These are phyloP conservation scores for Punctoribates punctum DNA, from an alignment of 2,888 invertebrate genomes.

Conservation along the genomic window DNA sequence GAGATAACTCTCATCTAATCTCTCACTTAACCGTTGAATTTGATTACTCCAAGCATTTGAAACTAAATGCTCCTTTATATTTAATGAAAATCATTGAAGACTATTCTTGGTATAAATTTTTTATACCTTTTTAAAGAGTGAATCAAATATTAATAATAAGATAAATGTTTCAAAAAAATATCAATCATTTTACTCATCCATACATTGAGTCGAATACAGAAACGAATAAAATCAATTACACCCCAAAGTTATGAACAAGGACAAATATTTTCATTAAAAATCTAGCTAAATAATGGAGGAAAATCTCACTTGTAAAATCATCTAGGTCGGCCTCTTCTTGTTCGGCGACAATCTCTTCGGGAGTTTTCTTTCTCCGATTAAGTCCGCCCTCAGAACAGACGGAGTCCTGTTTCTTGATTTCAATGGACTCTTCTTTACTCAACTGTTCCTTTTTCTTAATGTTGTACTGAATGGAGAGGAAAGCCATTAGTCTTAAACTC, in stretches of 20 bases:
- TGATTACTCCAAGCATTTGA: too few species aligned
- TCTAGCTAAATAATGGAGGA: neutral
- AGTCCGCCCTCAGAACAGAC: constrained; percentile 57
- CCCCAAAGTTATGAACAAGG: neutral
- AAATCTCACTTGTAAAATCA: constrained; percentile 77
- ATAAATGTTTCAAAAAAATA: too few species aligned
- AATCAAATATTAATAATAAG: too few species aligned
- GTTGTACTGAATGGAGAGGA: constrained; percentile 72
- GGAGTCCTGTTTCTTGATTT: constrained; percentile 64
- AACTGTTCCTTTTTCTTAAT: constrained; percentile 97
- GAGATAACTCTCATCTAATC: too few species aligned
- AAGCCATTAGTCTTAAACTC: neutral
- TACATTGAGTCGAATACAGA: too few species aligned
- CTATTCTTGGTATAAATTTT: neutral
- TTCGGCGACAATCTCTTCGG: constrained; percentile 93
- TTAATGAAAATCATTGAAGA: neutral
- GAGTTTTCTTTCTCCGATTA: constrained; percentile 98
- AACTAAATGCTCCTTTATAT: too few species aligned
- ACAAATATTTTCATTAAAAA: too few species aligned
- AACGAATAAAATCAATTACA: too few species aligned
- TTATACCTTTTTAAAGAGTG: too few species aligned
- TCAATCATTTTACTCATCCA: too few species aligned
- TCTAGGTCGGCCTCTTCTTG: constrained; percentile 93
- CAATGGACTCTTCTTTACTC: constrained; percentile 77
- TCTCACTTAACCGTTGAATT: too few species aligned